Base-by-base conservation (phyloP, 2,888 invertebrate genomes). In the Gasteruption jaculator region DNA sequence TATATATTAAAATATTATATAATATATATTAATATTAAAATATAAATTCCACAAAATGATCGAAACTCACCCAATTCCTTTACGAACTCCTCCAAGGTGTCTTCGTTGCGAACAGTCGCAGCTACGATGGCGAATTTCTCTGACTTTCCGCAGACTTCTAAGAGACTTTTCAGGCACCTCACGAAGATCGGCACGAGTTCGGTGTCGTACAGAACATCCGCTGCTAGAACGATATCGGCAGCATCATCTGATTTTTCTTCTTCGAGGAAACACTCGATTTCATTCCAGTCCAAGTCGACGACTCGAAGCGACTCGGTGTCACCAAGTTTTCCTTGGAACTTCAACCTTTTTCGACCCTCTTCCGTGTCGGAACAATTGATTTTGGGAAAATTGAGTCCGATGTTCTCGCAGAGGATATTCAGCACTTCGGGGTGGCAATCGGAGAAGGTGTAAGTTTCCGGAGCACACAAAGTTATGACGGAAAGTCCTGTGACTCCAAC, bases 351-450 rank as follows among this genome's bases (percentile, higher is more conserved):
- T 26, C 33, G 15, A 10, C 10, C n/a, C 2, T 16, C 29, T 25
- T 16, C 20, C 30, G n/a, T n/a, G n/a, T 18, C 24, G 7, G 38
- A 37, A 49, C 21, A 10, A 24, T 41, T 25, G 5, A 40, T 24
- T 4, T 26, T 12, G 3, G 31, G 20, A 32, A 80, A 76, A 71
- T 87, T 87, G 2, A 81, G 68, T 18, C 60, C 50, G 27, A 87
- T 68, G 70, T 88, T 89, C 36, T 80, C 74, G 49, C 71, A 68
- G 37, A 87, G 73, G 25, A 78, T 72, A 21, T 76, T 71, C 12
- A 89, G 65, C 16, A 90, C 88, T 34, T 75, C 73, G 0, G 68
- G 57, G 59, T 87, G 87, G 56, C 81, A 83, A 65, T 90, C 90
- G 11, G 82, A 81, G 35, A 89, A 75, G 38, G 76, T 71, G 31